Evolutionary conservation across 2,113 vertebrate species (phyloP).

Genomic region (Apodemus speciosus): DNA sequence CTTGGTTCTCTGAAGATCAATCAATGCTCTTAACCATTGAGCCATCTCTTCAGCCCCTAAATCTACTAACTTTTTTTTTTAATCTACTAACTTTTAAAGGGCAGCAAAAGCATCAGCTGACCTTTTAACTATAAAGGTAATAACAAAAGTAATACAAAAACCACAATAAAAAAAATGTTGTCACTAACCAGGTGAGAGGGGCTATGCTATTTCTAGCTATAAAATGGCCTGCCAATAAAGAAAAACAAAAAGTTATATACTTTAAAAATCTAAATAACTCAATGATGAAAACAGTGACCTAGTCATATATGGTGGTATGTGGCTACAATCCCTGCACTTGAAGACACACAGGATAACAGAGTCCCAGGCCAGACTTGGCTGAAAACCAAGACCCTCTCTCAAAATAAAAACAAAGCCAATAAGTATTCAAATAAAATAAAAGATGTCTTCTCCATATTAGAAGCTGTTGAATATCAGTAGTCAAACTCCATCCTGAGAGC

Average conservation of each 20-base stretch:
- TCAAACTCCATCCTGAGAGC: background rate
- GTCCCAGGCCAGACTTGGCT: background rate
- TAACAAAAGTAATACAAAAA: background rate
- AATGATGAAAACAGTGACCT: background rate
- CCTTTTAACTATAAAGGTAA: background rate
- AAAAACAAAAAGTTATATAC: background rate
- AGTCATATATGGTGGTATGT: background rate
- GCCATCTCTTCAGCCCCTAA: background rate
- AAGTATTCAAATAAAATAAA: background rate
- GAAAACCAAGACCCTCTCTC: background rate
- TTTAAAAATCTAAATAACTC: background rate
- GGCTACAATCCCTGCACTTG: background rate
- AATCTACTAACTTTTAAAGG: background rate
- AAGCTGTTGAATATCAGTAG: background rate
- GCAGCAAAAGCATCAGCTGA: background rate
- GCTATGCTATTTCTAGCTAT: background rate
- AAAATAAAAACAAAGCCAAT: background rate
- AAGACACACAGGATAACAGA: background rate
- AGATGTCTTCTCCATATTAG: background rate
- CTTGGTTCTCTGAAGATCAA: background rate
- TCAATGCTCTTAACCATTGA: background rate
- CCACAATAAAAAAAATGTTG: background rate
- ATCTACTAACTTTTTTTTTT: too few relatives aligned
- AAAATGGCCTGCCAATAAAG: background rate
- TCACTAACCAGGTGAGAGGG: background rate